These are phyloP conservation scores for Chroicocephalus ridibundus DNA, from an alignment of 2,113 vertebrate genomes.

Conservation along the genomic window DNA sequence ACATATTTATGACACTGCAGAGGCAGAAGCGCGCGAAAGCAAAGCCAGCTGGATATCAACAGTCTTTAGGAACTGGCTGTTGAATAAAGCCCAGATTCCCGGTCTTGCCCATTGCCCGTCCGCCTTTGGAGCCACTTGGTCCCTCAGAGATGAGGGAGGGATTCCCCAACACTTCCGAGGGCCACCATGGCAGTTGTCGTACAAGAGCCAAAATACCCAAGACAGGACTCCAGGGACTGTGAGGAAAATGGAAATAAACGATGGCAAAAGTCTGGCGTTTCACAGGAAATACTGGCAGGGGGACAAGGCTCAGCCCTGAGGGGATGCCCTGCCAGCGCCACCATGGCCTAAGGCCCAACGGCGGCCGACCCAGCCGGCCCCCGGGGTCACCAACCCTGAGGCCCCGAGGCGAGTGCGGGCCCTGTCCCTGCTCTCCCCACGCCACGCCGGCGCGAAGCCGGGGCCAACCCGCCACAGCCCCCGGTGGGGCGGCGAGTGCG, in stretches of 20 bases:
- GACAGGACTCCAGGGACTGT: background rate
- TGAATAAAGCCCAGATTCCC: background rate
- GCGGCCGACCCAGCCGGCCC: background rate
- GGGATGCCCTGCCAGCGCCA: background rate
- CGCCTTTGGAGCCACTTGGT: background rate
- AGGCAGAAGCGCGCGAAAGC: background rate
- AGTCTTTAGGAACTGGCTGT: background rate
- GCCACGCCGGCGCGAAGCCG: too few relatives aligned
- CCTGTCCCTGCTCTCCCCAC: background rate
- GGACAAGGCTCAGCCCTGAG: background rate
- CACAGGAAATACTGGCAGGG: fast-evolving
- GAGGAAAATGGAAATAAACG: background rate
- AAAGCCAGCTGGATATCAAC: background rate
- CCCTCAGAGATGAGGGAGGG: background rate
- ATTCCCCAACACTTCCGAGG: background rate
- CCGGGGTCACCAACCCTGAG: fast-evolving
- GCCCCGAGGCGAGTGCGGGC: too few relatives aligned
- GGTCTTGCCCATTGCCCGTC: background rate
- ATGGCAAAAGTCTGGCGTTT: background rate
- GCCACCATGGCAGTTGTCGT: background rate
- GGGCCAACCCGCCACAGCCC: too few relatives aligned
- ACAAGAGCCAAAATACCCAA: background rate
- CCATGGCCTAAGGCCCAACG: background rate
- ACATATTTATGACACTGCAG: slow-evolving; percentile 47
- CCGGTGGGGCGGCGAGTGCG: too few relatives aligned